These are phyloP conservation scores for Nylanderia fulva DNA, from an alignment of 1,140 invertebrate species.

Conservation along the genomic window DNA sequence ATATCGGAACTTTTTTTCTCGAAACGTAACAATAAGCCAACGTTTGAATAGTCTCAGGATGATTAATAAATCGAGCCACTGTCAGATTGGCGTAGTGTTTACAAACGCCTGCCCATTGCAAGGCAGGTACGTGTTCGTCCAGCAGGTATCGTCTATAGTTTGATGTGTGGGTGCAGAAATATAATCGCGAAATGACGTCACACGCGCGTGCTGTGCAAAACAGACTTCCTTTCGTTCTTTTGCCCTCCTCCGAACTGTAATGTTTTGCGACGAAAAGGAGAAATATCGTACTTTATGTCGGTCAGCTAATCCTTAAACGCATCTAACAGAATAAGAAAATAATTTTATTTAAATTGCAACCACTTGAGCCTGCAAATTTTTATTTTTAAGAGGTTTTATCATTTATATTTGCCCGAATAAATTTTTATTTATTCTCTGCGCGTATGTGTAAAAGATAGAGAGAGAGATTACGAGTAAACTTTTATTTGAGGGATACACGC, in stretches of 20 bases:
- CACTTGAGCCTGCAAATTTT: too few species aligned
- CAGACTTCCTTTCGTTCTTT: slow-evolving; percentile 53
- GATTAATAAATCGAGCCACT: neutral
- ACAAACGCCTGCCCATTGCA: slow-evolving; percentile 59
- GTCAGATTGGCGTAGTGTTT: slow-evolving; percentile 34
- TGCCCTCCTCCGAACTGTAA: slow-evolving; percentile 32
- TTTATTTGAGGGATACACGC: neutral
- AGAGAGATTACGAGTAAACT: neutral
- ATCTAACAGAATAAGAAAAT: neutral
- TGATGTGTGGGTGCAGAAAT: slow-evolving; percentile 50
- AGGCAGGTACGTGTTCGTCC: slow-evolving; percentile 62
- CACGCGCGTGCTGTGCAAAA: slow-evolving; percentile 46
- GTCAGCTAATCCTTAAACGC: neutral
- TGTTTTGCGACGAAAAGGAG: neutral
- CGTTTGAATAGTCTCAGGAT: neutral
- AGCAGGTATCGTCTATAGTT: slow-evolving; percentile 29
- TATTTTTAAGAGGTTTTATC: too few species aligned
- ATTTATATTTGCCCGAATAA: too few species aligned
- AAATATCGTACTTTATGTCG: neutral
- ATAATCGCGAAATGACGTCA: slow-evolving; percentile 56
- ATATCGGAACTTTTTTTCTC: neutral
- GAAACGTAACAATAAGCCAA: neutral
- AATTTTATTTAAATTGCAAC: too few species aligned
- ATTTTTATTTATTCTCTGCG: too few species aligned
- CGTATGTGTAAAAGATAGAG: too few species aligned